phyloP scores from a whole-genome alignment of 1,140 invertebrate genomes.

The Diabrotica virgifera region DNA sequence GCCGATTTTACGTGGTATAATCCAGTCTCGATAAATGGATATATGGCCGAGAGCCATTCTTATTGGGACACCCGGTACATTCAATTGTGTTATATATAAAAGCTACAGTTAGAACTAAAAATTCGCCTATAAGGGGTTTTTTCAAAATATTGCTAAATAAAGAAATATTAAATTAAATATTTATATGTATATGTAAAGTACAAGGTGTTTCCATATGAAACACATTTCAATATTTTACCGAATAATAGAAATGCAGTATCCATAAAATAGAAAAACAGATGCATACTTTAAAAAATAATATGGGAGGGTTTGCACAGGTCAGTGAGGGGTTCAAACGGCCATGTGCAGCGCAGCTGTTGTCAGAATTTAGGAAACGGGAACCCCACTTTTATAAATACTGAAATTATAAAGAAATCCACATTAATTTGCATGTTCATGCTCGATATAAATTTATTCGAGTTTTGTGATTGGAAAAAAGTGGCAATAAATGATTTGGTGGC shows the following conservation, averaged over 20 bases:
- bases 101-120: no score
- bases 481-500: no score
- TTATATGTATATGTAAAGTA: no score
- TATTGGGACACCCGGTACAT: no score
- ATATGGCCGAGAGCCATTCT: no score
- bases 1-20: no score
- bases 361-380: conserved; percentile 42
- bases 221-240: conserved; percentile 22
- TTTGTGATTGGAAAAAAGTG: no score
- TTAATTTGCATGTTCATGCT: conserved; percentile 32
- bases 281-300: conserved; percentile 40
- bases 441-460: conserved; percentile 27
- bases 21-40: no score
- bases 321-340: conserved; percentile 24
- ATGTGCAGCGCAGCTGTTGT: conserved; percentile 39
- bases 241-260: conserved; percentile 17
- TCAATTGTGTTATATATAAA: no score
- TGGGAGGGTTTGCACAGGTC: conserved; percentile 29
- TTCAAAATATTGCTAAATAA: no score
- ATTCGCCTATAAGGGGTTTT: no score
- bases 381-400: conserved; percentile 29
- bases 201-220: background rate
- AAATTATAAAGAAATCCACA: conserved; percentile 40
- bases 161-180: no score
- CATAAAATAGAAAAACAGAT: conserved; percentile 31